Conservation (phyloP, 2,113 vertebrate species). For the Proteles cristata region DNA sequence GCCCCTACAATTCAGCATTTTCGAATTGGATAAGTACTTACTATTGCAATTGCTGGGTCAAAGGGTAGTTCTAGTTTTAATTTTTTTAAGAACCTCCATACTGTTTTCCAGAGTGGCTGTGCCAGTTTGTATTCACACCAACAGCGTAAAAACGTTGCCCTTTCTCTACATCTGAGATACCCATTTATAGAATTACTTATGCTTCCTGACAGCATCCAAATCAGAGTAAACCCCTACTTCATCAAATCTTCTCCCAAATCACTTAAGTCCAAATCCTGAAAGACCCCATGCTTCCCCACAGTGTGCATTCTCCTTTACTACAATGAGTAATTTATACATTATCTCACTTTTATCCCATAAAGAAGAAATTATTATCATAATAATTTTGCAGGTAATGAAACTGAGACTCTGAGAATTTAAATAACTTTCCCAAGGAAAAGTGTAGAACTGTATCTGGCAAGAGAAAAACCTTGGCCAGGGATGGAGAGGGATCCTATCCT, state of each 20-base stretch:
- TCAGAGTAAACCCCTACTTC: constrained; percentile 3
- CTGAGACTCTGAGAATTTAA: constrained; percentile 1
- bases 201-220: neutral
- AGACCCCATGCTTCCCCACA: neutral
- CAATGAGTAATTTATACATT: neutral
- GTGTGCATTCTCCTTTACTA: neutral
- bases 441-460: too few relatives aligned
- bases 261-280: neutral
- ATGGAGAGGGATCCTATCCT: too few relatives aligned
- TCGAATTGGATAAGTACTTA: too few relatives aligned
- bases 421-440: neutral
- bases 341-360: neutral
- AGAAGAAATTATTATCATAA: neutral
- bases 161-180: neutral
- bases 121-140: too few relatives aligned
- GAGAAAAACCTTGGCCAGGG: too few relatives aligned
- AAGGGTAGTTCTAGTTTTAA: too few relatives aligned
- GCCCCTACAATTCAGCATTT: too few relatives aligned
- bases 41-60: too few relatives aligned
- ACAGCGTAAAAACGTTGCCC: too few relatives aligned
- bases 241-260: neutral
- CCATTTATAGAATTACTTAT: neutral
- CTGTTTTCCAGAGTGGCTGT: too few relatives aligned
- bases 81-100: too few relatives aligned
- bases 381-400: constrained; percentile 54